Base-by-base conservation (phyloP, 2,113 vertebrate species). In the Arvicanthis niloticus region DNA sequence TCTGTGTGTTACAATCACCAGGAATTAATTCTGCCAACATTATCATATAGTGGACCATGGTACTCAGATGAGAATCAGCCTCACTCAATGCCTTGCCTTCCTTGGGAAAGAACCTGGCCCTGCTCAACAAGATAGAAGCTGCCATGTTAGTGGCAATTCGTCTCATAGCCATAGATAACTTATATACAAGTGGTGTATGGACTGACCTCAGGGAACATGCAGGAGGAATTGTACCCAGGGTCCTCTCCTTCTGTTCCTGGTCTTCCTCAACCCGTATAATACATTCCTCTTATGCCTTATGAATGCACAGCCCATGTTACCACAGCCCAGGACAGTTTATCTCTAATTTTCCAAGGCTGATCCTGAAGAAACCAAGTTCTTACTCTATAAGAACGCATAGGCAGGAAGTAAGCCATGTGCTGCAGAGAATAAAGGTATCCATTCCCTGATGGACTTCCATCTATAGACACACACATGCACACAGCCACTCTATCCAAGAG, bases 291-390 rank as follows among this genome's bases (percentile, higher is more conserved):
- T 62, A 62, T 62, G 60, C 22, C 60, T 26, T 62, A 62, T 62
- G 60, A 26, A 62, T 24, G 37, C 8, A 12, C 51, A 22, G 3
- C 17, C 24, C 45, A 51, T 67, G 45, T 45, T 45, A 42, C 82
- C n/a, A 31, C 70, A 94, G 29, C 40, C 89, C 42, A 56, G 40
- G 60, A 82, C 24, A 67, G 26, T 58, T 56, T 7, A 68, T 17
- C 67, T 84, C 60, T 88, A 26, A 80, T 6, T 17, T 58, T 31
- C 51, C 78, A 76, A 84, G 72, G n/a, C 65, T 82, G 82, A 86
- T 70, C 62, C 31, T 89, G 67, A 94, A 70, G 53, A 91, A 77
- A 88, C 17, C 21, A 56, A 37, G 40, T 77, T 91, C 37, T 78
- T 86, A 37, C 29, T 37, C 48, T 58, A 62, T 45, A 37, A 80